Base-by-base conservation (phyloP, 2,888 invertebrate species). In the Chloroclystis v-ata region DNA sequence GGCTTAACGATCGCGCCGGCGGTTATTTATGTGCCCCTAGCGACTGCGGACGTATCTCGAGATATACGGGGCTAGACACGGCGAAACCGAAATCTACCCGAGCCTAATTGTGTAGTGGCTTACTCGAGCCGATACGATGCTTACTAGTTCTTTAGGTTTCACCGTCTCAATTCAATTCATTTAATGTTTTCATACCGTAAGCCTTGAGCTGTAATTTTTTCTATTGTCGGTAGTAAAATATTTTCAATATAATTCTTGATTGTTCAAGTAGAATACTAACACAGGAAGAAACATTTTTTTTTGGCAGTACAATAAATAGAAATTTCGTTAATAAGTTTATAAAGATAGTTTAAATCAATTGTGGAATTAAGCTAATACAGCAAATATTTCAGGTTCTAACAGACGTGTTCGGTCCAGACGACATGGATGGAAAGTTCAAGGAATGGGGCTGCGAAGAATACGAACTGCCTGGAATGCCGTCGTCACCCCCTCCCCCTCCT, bases 401-500 rank as follows among this genome's bases (percentile, higher is more conserved):
- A 52, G 95, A 95, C 75, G 94, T 94, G 63, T 94, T 93, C 77
- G 84, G 84, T 78, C 92, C 79, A 85, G 86, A 86, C 48, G 87
- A 87, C 40, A 70, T 85, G 69, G 87, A 86, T 54, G 87, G 87
- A 46, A 87, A 87, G 59, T 87, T 74, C 60, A 87, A 86, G 49
- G 87, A 87, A 58, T 87, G 87, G 87, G 83, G 82, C 43, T 83
- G 92, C 67, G 92, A 91, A 59, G 95, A 95, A 70, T 94, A 93
- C 70, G 94, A 93, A 67, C 89, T 93, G 56, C 91, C 94, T 70
- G 91, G 90, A 57, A 92, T 92, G 82, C 91, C 92, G 54, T 91
- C 91, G n/a, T 91, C 92, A 49, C 91, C 92, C 20, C 90, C 93
- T 47, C 93, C 95, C 54, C 91, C 93, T 49, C 92, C 94, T 24